Conservation (phyloP, 2,797 vertebrate genomes). For the Clarias fuscus region DNA sequence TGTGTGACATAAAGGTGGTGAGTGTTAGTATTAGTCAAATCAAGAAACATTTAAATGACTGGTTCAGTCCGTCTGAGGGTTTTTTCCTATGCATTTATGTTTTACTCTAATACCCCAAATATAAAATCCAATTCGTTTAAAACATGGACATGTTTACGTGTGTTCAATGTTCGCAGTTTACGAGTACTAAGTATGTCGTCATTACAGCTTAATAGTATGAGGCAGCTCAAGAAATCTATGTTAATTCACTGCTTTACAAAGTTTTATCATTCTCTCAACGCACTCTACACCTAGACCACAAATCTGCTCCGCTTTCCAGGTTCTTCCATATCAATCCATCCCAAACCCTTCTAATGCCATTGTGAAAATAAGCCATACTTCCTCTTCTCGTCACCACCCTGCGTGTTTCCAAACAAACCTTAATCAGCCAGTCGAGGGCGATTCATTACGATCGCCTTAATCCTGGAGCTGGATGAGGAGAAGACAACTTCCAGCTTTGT, state of each 20-base stretch:
- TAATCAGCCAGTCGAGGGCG: slow-evolving; percentile 44
- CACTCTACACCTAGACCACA: neutral
- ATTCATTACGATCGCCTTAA: slow-evolving; percentile 52
- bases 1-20: slow-evolving; percentile 10
- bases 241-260: slow-evolving; percentile 6
- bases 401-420: slow-evolving; percentile 50
- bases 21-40: slow-evolving; percentile 39
- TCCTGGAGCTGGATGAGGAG: slow-evolving; percentile 34
- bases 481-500: slow-evolving; percentile 54
- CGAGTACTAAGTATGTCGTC: neutral
- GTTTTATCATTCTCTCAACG: slow-evolving; percentile 32
- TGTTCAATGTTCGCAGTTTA: neutral
- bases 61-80: neutral
- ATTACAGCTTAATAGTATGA: neutral
- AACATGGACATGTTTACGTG: neutral
- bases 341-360: slow-evolving; percentile 7
- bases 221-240: slow-evolving; percentile 3
- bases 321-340: slow-evolving; percentile 17
- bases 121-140: neutral
- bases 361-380: slow-evolving; percentile 37
- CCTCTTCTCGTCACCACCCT: slow-evolving; percentile 37
- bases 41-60: slow-evolving; percentile 26
- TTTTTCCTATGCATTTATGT: neutral
- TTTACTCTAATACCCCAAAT: neutral
- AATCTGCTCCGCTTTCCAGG: slow-evolving; percentile 28